These are phyloP conservation scores for Ornithoptera priamus DNA, from an alignment of 2,888 invertebrate species.

Conservation along the genomic window DNA sequence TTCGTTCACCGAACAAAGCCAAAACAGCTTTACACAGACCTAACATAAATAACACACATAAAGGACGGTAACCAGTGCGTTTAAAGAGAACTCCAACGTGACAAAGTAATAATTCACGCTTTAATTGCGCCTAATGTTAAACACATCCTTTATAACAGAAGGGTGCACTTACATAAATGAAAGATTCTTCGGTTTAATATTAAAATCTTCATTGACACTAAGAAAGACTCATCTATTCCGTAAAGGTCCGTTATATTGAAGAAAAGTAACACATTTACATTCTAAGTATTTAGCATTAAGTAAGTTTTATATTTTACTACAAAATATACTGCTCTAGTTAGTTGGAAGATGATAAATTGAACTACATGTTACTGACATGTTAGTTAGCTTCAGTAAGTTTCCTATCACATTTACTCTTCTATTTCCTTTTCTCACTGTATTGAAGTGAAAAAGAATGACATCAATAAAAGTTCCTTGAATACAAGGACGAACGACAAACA, in stretches of 20 bases:
- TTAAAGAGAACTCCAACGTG: slow-evolving; percentile 10
- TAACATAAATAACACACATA: slow-evolving; percentile 24
- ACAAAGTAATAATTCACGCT: slow-evolving; percentile 7
- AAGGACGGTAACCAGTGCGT: slow-evolving; percentile 22
- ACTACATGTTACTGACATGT: not conserved
- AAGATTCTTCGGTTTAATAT: not conserved
- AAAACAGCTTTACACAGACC: slow-evolving; percentile 26
- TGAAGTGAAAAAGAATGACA: not conserved
- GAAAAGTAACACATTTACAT: too few relatives aligned
- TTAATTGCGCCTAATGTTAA: slow-evolving; percentile 9
- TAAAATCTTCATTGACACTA: not conserved
- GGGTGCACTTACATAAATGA: not conserved
- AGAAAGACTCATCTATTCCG: too few relatives aligned
- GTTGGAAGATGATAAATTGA: not conserved
- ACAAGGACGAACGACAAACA: slow-evolving; percentile 15
- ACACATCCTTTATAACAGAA: not conserved
- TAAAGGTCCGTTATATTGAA: too few relatives aligned
- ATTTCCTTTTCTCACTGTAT: not conserved
- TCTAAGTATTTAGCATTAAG: too few relatives aligned
- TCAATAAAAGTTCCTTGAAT: slow-evolving; percentile 10
- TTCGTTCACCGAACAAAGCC: slow-evolving; percentile 26
- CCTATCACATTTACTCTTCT: not conserved
- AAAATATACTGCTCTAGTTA: too few relatives aligned
- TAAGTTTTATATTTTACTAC: not conserved
- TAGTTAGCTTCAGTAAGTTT: not conserved